Base-by-base conservation (phyloP, 2,888 invertebrate species). In the Caradrina clavipalpis region DNA sequence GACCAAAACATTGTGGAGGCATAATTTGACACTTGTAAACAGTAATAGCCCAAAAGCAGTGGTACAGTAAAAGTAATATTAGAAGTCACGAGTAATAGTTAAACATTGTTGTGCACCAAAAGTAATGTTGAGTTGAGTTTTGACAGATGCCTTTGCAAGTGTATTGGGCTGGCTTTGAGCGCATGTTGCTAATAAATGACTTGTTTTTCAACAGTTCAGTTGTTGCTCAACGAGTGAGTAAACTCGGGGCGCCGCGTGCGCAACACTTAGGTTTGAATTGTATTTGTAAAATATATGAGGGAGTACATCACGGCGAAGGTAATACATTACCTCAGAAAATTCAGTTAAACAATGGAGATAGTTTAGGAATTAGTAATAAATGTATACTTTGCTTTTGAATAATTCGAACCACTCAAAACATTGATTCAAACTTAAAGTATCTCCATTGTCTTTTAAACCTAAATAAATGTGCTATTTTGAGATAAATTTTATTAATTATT, bases 181-280 rank as follows among this genome's bases (percentile, higher is more conserved):
- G 95, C 95, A 96, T 95, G 95, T 95, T 93, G 95, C 95, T 96
- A 96, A 96, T 96, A 92, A 95, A 95, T 95, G 87, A 96, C 96
- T 96, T 96, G 95, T 96, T 95, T 96, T 96, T 96, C 96, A 92
- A 96, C 96, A 96, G 95, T 94, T 94, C 95, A 93, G 93, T 95
- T 95, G 94, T 96, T 95, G 92, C 95, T 93, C 96, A 93, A 92
- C 93, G 95, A 96, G 95, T 96, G 95, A 96, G 93, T 95, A 92
- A 92, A 95, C 93, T 95, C 93, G 94, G 93, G 94, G 96, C 95
- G 95, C 95, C 89, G 95, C 94, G 96, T 95, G 95, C 95, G 94
- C 95, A 90, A 92, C 95, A 93, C 95, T 94, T 95, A 95, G 95
- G 95, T 95, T 96, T 95, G 95, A 95, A 94, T 96, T 96, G 93